Base-by-base conservation (phyloP, 2,797 vertebrate genomes). In the Notolepis coatsorum region DNA sequence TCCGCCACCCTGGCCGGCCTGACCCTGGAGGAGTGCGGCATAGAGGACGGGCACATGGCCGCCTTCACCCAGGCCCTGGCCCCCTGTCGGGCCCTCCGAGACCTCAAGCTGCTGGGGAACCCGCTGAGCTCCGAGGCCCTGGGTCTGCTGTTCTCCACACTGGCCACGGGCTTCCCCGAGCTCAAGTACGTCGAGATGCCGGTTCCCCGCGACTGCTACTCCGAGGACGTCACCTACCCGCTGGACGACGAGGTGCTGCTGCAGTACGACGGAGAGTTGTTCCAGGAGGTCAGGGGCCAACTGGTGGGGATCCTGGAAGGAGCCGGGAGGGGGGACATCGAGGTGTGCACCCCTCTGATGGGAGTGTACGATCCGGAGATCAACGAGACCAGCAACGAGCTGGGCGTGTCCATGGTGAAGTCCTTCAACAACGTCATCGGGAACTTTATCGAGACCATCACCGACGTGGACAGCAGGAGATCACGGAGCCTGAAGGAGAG, bases 131-230 rank as follows among this genome's bases (percentile, higher is more conserved):
- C 92, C 0, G 77, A 56, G 4, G 93, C 89, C 9, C 91, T 96
- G 33, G 84, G 60, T 18, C 79, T 65, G 7, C 84, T 99, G n/a
- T 96, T 98, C 65, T 61, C 72, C 0, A 68, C 86, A 12, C 83
- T 99, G 6, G 84, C 85, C 2, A 59, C 55, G 18, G 87, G 90
- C 2, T 91, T 97, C 64, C 94, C 94, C 0, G 60, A 67, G 41
- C 81, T 99, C 28, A 91, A 77, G 79, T 93, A 93, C 12, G 87
- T 99, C 43, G 96, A 98, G 84, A 86, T 96, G 38, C 98, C 97
- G 0, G 93, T 98, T 56, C 96, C 98, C 0, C 93, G 84, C 0
- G 96, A 99, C 61, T 99, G 97, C 75, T 99, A 97, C 82, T 86
- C 96, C 0, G 68, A 82, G 27, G 89, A 91, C 9, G 79, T 88